Conservation (phyloP, 2,113 vertebrate genomes). For the Melanerpes aurifrons region DNA sequence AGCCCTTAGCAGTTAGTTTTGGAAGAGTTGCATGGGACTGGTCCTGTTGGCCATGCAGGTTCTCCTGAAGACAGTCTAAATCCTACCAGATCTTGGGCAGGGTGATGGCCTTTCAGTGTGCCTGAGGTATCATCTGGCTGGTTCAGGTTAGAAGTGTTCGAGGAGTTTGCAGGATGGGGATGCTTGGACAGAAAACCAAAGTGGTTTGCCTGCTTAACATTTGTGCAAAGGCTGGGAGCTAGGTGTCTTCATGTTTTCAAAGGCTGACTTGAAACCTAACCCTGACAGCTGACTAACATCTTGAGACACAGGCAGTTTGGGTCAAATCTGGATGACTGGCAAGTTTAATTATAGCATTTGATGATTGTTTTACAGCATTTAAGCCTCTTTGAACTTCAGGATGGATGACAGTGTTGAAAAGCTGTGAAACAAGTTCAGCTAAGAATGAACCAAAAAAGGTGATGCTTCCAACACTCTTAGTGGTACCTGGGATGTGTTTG, state of each 20-base stretch:
- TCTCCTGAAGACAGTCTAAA: not conserved
- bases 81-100: not conserved
- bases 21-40: not conserved
- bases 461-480: not conserved
- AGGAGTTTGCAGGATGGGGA: not conserved
- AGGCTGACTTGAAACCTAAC: not conserved
- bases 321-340: conserved; percentile 58
- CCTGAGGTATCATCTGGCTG: not conserved
- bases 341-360: conserved; percentile 57
- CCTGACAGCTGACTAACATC: conserved; percentile 36
- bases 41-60: not conserved
- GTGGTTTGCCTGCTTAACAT: not conserved
- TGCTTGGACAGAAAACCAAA: not conserved
- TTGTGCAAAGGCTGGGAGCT: not conserved
- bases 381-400: conserved; percentile 50
- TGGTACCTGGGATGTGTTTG: conserved; percentile 25
- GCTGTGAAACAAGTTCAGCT: conserved; percentile 25
- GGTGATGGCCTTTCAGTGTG: not conserved
- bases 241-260: not conserved
- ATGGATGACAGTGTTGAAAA: conserved; percentile 42
- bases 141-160: not conserved
- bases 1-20: not conserved
- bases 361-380: conserved; percentile 59
- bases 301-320: conserved; percentile 40
- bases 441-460: conserved; percentile 28